phyloP scores from a whole-genome alignment of 64 coral and sea anemone genomes.

The Catalaphyllia jardinei region DNA sequence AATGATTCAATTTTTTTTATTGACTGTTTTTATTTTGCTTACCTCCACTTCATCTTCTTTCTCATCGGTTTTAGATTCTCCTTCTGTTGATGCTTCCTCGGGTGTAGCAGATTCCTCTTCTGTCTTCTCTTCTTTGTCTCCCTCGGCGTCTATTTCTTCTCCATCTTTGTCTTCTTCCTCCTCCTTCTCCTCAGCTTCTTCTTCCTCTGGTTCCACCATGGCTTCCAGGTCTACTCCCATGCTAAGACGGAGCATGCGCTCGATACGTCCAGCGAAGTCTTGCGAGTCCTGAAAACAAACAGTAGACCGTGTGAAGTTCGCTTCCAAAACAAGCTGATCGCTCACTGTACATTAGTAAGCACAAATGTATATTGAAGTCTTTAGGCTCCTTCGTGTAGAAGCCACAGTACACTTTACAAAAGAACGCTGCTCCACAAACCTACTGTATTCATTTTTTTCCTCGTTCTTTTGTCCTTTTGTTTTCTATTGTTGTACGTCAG shows the following conservation, averaged over 20 bases:
- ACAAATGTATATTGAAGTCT: too few species aligned
- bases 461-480: too few species aligned
- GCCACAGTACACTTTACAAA: too few species aligned
- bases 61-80: constrained; percentile 68
- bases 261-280: constrained; percentile 90
- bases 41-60: constrained; percentile 99
- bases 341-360: too few species aligned
- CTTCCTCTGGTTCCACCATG: constrained; percentile 82
- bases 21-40: too few species aligned
- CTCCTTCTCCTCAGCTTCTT: constrained; percentile 83
- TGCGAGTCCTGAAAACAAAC: constrained; percentile 58
- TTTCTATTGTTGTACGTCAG: too few species aligned
- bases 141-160: constrained; percentile 73
- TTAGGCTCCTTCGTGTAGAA: too few species aligned
- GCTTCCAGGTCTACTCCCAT: constrained; percentile 90
- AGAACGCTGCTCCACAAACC: too few species aligned
- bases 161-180: constrained; percentile 83
- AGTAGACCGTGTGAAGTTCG: too few species aligned
- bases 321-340: too few species aligned
- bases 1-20: neutral
- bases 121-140: constrained; percentile 53
- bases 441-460: too few species aligned
- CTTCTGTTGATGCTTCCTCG: constrained; percentile 31
- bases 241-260: constrained; percentile 92
- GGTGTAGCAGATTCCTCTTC: constrained; percentile 17